Evolutionary conservation across 2,113 vertebrate species (phyloP).

Genomic region (Megaceryle torquata): DNA sequence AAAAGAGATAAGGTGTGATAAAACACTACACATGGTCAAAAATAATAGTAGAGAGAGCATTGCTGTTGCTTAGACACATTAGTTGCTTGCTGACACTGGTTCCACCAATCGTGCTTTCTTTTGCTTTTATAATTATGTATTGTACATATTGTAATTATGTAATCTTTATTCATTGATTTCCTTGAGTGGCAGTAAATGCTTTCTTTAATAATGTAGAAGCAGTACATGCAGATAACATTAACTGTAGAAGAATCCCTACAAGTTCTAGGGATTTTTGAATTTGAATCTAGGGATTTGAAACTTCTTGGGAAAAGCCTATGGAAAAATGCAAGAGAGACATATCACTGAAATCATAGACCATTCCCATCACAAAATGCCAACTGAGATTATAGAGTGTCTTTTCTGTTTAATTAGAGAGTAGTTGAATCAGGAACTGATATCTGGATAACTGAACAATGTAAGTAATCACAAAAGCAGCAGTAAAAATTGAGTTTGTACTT

Average conservation of each 20-base stretch:
- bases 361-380: neutral
- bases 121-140: neutral
- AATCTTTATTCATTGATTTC: conserved; percentile 1
- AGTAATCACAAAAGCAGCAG: neutral
- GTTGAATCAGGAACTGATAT: neutral
- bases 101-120: neutral
- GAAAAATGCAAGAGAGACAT: neutral
- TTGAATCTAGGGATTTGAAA: neutral
- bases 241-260: neutral
- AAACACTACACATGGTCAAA: neutral
- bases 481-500: neutral
- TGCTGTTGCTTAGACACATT: neutral
- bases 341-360: neutral
- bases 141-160: neutral
- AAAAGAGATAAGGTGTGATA: neutral
- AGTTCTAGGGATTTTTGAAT: neutral
- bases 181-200: neutral
- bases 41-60: neutral
- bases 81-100: neutral
- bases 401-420: neutral
- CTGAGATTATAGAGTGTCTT: neutral
- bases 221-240: neutral
- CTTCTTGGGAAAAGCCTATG: neutral
- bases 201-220: neutral
- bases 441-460: neutral